Evolutionary conservation across 2,797 vertebrate species (phyloP), one percentile per base, ranked within the genome.

Genomic region (Nannoperca obscura): DNA sequence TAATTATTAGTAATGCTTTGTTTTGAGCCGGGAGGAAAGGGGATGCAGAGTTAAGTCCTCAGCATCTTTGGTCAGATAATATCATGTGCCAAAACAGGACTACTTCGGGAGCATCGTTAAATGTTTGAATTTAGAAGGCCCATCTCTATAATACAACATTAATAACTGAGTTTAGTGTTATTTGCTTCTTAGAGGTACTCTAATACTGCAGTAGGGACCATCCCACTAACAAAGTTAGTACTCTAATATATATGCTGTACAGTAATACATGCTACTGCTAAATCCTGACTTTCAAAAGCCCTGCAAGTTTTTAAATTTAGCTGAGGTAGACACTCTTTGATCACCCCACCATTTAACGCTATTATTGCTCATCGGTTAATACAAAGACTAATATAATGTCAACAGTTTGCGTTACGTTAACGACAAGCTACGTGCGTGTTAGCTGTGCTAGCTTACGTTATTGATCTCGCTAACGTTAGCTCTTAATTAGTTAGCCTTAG

Each of bases 361-460:
- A 38, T 5, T 3, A 14, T 34, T 14, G n/a, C 44, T n/a, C 0
- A 10, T 49, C 15, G 1, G 10, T 58, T 58, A 38, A 55, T 5
- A 19, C 36, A 24, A 53, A 71, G 24, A 27, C 24, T 27, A 27
- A 24, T 38, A 13, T 14, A 38, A 7, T 36, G 15, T 40, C 49
- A 63, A 5, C 6, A 38, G 17, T 71, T 14, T 34, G 14, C 6
- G 30, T 55, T 17, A n/a, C 32, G 20, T 30, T 72, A 50, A 60
- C 22, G 17, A 0, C 6, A 76, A 42, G 86, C 82, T 78, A 77
- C 58, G 14, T 27, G 30, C 75, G 52, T 5, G 14, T 70, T 79
- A 78, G 80, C 84, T 24, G 3, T 47, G 46, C 19, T 47, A 49
- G 76, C 80, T 83, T 65, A 62, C 70, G 36, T 42, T 63, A 27